Base-by-base conservation (phyloP, 2,797 vertebrate species). In the Notolabrus celidotus region DNA sequence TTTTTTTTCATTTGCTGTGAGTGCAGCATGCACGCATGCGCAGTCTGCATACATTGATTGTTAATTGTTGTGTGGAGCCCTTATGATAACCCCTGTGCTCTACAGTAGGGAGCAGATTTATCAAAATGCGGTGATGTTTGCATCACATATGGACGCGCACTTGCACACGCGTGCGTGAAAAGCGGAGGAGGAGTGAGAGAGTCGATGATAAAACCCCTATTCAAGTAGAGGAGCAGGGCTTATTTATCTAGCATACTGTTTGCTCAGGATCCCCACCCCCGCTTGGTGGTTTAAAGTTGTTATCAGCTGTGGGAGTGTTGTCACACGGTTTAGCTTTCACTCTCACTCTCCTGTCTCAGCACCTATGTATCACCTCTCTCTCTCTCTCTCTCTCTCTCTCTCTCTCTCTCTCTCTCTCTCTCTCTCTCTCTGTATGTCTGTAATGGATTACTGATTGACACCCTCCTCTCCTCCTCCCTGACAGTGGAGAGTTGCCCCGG, bases 401-500 rank as follows among this genome's bases (percentile, higher is more conserved):
- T 25, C 23, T 60, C 63, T 65, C 39, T 54, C 27, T 31, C 19
- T 19, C 88, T 42, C 49, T 45, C 55, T 27, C 23, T 27, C 20
- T 12, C 42, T 47, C 34, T 31, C 12, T 41, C 41, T 45, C 10
- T 63, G 1, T 69, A 86, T 71, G 42, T 41, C 23, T 87, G 71
- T 80, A 78, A 86, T 88, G 85, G 73, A 83, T 86, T 78, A 87
- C 77, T 89, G 85, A 89, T 74, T 91, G 86, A 88, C 87, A 72
- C 14, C 54, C 53, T 81, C 60, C 68, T 92, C 91, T 92, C 93
- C 92, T 84, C 93, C 87, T 93, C 92, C 82, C 90, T 79, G 91
- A 88, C 95, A 99, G 97, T 96, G 90, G 98, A 99, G 91, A 98
- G 96, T 89, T 99, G 96, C 88, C 93, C 96, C 80, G 97, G 95